Evolutionary conservation across 2,113 vertebrate genomes (phyloP), one percentile per base, ranked within the genome.

Genomic region (Vulpes ferrilata): DNA sequence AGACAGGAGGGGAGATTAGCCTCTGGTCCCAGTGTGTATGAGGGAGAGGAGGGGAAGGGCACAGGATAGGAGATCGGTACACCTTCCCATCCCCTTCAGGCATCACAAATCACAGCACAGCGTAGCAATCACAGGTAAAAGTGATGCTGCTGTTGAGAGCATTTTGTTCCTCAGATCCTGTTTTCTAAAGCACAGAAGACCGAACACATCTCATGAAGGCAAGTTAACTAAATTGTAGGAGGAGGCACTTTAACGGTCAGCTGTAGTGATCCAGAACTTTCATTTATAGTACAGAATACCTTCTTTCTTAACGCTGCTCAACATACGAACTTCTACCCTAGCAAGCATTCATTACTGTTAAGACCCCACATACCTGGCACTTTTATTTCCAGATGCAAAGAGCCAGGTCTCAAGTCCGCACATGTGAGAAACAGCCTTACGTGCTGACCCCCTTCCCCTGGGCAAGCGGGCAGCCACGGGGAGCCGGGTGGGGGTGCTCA

Each of bases 141-240:
- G 17, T 3, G 0, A 25, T 0, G 1, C 25, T 0, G 16, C 32
- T 32, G 5, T 0, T 0, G 19, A 78, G 35, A 32, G 23, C 38
- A 53, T 62, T 53, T 27, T 69, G 32, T 22, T 78, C 79, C 62
- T n/a, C 30, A 43, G 38, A 55, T 20, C 32, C 59, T 15, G 15
- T 73, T 73, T 27, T 23, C 81, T 19, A 74, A 65, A 30, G 73
- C 65, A 35, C 16, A 35, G 25, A 64, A 30, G 57, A 25, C 0
- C 5, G 2, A 38, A 73, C 30, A 59, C 48, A 35, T 23, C 4
- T 71, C 81, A 65, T 0, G 27, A 65, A 65, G 65, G 57, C 4
- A 35, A 11, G 32, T 59, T 57, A 59, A 12, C 23, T 74, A 23
- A 87, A n/a, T 0, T 23, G 59, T 35, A 57, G 32, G 3, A 10